Evolutionary conservation across 2,888 invertebrate genomes (phyloP).

Genomic region (Spodoptera picta): DNA sequence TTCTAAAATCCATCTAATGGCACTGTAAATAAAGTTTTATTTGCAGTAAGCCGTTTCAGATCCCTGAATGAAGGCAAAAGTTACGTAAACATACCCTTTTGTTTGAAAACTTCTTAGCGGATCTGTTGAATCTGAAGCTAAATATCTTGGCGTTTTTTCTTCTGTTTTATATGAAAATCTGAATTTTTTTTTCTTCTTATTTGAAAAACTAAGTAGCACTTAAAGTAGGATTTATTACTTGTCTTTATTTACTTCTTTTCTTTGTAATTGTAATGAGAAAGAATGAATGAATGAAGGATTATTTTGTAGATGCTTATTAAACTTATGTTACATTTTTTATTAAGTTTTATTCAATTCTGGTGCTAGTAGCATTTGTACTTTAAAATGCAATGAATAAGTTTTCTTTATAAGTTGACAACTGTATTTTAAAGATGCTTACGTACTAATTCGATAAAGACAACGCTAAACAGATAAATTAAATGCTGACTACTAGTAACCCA

Average conservation of each 20-base stretch:
- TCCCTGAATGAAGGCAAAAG: constrained; percentile 28
- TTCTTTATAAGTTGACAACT: too few species aligned
- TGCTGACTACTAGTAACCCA: too few species aligned
- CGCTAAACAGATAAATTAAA: too few species aligned
- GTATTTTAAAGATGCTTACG: too few species aligned
- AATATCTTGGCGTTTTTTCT: constrained; percentile 24
- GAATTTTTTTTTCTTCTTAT: constrained; percentile 27
- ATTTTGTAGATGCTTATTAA: neutral
- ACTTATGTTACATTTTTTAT: neutral
- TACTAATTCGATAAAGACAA: too few species aligned
- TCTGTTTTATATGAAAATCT: constrained; percentile 7
- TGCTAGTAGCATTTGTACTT: too few species aligned
- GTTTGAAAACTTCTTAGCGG: constrained; percentile 36
- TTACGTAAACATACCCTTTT: constrained; percentile 48
- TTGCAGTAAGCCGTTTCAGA: constrained; percentile 34
- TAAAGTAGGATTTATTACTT: constrained; percentile 3
- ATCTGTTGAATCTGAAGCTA: constrained; percentile 28
- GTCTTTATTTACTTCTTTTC: constrained; percentile 4
- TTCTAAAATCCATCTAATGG: constrained; percentile 32
- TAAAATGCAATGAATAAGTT: too few species aligned
- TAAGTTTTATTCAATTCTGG: too few species aligned
- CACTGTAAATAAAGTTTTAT: constrained; percentile 36
- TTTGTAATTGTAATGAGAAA: neutral
- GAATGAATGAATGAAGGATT: neutral
- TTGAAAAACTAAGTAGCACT: constrained; percentile 18